Evolutionary conservation across 2,888 invertebrate genomes (phyloP).

Genomic region (Lasioglossum malachurum): DNA sequence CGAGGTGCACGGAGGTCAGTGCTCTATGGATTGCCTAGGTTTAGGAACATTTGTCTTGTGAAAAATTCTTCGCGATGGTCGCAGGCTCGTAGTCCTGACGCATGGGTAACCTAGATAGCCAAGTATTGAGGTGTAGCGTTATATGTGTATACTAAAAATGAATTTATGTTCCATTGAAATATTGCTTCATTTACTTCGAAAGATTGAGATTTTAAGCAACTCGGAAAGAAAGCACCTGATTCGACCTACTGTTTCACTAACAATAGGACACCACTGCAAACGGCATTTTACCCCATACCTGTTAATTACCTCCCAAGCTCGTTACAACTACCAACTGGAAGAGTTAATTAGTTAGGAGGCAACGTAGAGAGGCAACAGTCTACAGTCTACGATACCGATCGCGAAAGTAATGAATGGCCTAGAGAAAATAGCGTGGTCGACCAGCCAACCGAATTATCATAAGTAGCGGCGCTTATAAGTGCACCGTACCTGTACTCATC

Average conservation of each 20-base stretch:
- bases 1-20: conserved; percentile 94
- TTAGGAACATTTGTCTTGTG: not conserved
- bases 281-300: not conserved
- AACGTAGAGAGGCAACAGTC: not conserved
- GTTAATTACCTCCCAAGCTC: not conserved
- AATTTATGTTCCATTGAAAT: not conserved
- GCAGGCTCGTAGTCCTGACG: no score
- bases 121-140: no score
- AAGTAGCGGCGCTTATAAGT: conserved; percentile 45
- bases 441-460: conserved; percentile 44
- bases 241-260: not conserved
- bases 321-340: not conserved
- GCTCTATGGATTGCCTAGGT: not conserved
- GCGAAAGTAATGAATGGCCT: conserved; percentile 33
- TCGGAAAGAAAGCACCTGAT: not conserved
- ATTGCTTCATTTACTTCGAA: not conserved
- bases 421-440: conserved; percentile 28
- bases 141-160: no score
- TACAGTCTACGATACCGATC: not conserved
- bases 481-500: conserved; percentile 33
- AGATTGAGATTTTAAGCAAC: not conserved
- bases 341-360: conserved; percentile 2
- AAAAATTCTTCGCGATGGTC: not conserved
- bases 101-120: no score
- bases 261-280: not conserved